Percentiles rank a stretch among this genome's conserved stretches.
Conservation (phyloP, 2,113 vertebrate species). For the rabbit (Oryctolagus cuniculus) region DNA sequence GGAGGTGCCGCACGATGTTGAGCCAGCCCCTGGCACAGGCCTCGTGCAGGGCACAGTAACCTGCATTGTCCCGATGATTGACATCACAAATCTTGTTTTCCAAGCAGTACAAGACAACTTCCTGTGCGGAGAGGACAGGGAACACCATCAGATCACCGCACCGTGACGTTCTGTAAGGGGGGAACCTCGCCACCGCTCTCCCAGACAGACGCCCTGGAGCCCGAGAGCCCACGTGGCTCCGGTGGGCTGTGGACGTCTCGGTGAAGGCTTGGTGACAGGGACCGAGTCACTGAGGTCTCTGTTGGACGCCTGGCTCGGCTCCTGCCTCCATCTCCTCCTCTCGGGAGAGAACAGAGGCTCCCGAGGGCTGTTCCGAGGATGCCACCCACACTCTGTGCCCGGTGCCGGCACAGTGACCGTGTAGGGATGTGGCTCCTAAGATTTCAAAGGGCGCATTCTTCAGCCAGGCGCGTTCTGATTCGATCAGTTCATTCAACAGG, state of each 20-base stretch:
- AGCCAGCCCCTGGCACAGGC: conserved; percentile 96
- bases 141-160: neutral
- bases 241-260: neutral
- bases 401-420: neutral
- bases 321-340: neutral
- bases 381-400: neutral
- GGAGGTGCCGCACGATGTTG: conserved; percentile 94
- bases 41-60: conserved; percentile 96
- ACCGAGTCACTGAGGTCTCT: neutral
- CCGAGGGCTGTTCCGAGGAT: neutral
- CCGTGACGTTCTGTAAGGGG: too few species aligned
- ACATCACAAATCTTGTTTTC: conserved; percentile 95
- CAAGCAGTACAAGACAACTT: conserved; percentile 96
- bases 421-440: neutral
- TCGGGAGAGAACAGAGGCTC: neutral
- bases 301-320: neutral
- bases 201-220: neutral
- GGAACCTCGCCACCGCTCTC: neutral
- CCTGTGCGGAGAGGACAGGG: conserved; percentile 87
- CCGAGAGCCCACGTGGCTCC: neutral
- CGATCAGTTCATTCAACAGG: neutral
- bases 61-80: conserved; percentile 96
- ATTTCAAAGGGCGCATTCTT: neutral
- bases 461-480: neutral
- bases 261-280: neutral